These are phyloP conservation scores for Drosophila lacicola DNA, from an alignment of 2,888 invertebrate species.

Conservation along the genomic window DNA sequence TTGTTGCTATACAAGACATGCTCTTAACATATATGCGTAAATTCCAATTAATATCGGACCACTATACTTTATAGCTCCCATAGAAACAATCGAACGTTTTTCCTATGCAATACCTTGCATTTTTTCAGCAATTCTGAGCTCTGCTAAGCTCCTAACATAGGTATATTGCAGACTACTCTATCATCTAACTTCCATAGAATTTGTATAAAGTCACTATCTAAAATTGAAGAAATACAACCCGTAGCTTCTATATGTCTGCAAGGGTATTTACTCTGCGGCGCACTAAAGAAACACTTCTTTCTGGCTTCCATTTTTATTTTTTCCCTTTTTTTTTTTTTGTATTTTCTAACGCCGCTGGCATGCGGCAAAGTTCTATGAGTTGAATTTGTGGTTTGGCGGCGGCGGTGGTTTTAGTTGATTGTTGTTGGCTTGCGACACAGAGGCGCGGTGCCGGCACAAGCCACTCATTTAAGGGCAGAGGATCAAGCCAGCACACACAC, in stretches of 20 bases:
- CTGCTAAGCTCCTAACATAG: too few relatives aligned
- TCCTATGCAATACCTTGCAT: too few relatives aligned
- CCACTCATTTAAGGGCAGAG: slow-evolving; percentile 65
- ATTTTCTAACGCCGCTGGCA: slow-evolving; percentile 42
- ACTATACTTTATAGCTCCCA: too few relatives aligned
- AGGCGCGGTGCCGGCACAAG: slow-evolving; percentile 37
- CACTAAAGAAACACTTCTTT: background rate
- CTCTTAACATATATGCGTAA: too few relatives aligned
- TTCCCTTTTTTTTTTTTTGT: slow-evolving; percentile 17
- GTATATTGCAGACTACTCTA: too few relatives aligned
- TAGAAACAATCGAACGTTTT: too few relatives aligned
- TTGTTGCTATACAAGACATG: too few relatives aligned
- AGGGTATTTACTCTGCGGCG: slow-evolving; percentile 6
- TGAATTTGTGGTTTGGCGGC: slow-evolving; percentile 36
- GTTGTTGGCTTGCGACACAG: slow-evolving; percentile 26
- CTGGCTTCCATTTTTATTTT: background rate
- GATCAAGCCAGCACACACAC: slow-evolving; percentile 39
- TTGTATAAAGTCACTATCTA: too few relatives aligned
- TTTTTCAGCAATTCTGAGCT: too few relatives aligned
- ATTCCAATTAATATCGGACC: too few relatives aligned
- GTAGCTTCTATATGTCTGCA: background rate
- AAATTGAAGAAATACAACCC: too few relatives aligned
- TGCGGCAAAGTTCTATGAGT: slow-evolving; percentile 67
- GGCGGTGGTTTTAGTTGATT: slow-evolving; percentile 18
- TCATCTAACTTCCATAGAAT: too few relatives aligned